These are phyloP conservation scores for Augiades crinisus DNA, from an alignment of 2,888 invertebrate genomes.

Conservation along the genomic window DNA sequence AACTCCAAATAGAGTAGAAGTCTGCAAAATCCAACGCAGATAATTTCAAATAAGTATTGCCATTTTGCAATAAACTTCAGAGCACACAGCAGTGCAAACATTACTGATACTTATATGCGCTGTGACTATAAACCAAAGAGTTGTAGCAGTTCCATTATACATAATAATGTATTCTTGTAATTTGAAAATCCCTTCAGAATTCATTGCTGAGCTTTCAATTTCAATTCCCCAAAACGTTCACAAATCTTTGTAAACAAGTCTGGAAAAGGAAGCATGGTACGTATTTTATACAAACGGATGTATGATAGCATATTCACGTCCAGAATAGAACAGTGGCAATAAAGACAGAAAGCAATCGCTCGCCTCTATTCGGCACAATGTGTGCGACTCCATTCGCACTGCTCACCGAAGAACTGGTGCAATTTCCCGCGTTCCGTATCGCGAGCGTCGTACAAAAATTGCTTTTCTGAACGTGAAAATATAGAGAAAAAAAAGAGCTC, in stretches of 20 bases:
- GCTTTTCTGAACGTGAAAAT: slow-evolving; percentile 76
- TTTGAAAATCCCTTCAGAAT: too few species aligned
- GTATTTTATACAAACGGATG: slow-evolving; percentile 24
- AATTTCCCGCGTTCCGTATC: slow-evolving; percentile 76
- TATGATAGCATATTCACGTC: slow-evolving; percentile 25
- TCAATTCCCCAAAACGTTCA: slow-evolving; percentile 4
- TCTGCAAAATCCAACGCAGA: too few species aligned
- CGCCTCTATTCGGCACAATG: slow-evolving; percentile 60
- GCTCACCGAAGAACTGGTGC: slow-evolving; percentile 67
- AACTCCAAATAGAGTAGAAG: too few species aligned
- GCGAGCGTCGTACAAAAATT: slow-evolving; percentile 77
- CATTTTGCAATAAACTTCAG: too few species aligned
- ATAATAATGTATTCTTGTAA: too few species aligned
- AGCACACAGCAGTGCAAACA: too few species aligned
- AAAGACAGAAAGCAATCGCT: slow-evolving; percentile 66
- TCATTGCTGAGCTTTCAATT: slow-evolving; percentile 6
- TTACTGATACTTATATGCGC: too few species aligned
- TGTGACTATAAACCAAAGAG: neutral
- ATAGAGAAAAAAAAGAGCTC: slow-evolving; percentile 64
- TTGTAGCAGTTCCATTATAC: neutral
- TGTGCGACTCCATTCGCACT: slow-evolving; percentile 64
- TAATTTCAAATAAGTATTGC: too few species aligned
- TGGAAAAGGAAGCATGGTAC: slow-evolving; percentile 8
- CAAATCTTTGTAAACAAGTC: slow-evolving; percentile 15
- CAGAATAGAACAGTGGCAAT: slow-evolving; percentile 59